Evolutionary conservation across 2,113 vertebrate genomes (phyloP), one percentile per base, ranked within the genome.

Genomic region (Halichoeres trimaculatus): DNA sequence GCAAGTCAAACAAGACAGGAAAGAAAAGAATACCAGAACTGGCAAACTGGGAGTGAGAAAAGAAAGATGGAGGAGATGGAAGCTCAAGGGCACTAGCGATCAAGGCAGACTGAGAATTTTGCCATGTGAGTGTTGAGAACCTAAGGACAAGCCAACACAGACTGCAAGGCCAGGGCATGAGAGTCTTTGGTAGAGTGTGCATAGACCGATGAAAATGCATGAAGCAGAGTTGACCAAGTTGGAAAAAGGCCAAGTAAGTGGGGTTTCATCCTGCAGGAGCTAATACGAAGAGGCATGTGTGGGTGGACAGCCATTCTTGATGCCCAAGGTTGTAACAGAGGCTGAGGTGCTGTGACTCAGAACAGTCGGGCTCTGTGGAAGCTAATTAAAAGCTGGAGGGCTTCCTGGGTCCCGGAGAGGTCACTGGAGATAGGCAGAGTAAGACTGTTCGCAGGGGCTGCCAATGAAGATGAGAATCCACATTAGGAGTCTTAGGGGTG

Each of bases 261-360:
- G 6, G 45, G 9, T 34, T n/a, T 41, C 35, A 16, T 22, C 26
- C 47, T n/a, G 30, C 16, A 16, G 47, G 53, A 20, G 16, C 35
- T 35, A 14, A 36, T 14, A 8, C 1, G 2, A 50, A 30, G 59
- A 59, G 14, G n/a, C 12, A 10, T 43, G 1, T 20, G 54, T 70
- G 51, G 52, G 35, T 63, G 52, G n/a, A 61, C 14, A 48, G 40
- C 43, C 40, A 59, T 3, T 34, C 22, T 40, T 60, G 12, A 41
- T 59, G 11, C 51, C 50, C 8, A n/a, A 59, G 50, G 54, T 52
- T 68, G 17, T 24, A 72, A 72, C 20, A n/a, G 41, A 17, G 20
- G 36, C 35, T 9, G 11, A n/a, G 35, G 22, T 19, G 58, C 58
- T 9, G 38, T 38, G 20, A 23, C 16, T 57, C 20, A 58, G 51